Evolutionary conservation across 64 coral and sea anemone species (phyloP).

Genomic region (Montipora foliosa): DNA sequence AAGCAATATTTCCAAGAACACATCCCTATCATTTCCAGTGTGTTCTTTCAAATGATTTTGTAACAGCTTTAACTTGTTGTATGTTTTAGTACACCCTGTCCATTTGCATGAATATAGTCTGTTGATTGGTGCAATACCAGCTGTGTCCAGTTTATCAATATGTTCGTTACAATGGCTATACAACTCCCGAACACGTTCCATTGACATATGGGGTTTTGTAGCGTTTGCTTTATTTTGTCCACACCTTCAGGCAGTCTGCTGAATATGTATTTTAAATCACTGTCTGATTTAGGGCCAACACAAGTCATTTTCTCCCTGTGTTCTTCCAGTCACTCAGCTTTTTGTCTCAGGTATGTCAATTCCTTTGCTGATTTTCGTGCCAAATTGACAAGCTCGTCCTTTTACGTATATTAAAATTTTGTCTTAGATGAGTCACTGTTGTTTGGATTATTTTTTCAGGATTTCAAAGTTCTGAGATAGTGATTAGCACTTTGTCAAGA

Average conservation of each 20-base stretch:
- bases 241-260: slow-evolving; percentile 38
- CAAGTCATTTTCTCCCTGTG: slow-evolving; percentile 55
- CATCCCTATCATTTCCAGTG: slow-evolving; percentile 42
- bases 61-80: slow-evolving; percentile 57
- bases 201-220: slow-evolving; percentile 39
- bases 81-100: slow-evolving; percentile 63
- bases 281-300: slow-evolving; percentile 39
- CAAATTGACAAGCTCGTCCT: slow-evolving; percentile 55
- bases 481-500: slow-evolving; percentile 62
- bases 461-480: slow-evolving; percentile 72
- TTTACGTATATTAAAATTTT: slow-evolving; percentile 63
- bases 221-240: slow-evolving; percentile 24
- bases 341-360: slow-evolving; percentile 43
- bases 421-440: slow-evolving; percentile 29
- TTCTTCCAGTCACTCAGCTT: slow-evolving; percentile 50
- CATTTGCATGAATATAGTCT: slow-evolving; percentile 55
- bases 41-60: slow-evolving; percentile 74
- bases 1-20: slow-evolving; percentile 57
- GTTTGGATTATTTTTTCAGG: slow-evolving; percentile 37
- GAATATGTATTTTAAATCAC: slow-evolving; percentile 60
- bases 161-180: slow-evolving; percentile 63
- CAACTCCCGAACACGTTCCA: slow-evolving; percentile 70
- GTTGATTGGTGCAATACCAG: slow-evolving; percentile 39
- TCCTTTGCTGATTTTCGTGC: slow-evolving; percentile 48
- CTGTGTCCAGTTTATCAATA: slow-evolving; percentile 46